These are phyloP conservation scores for Aphelenchoides avenae DNA, from an alignment of 1,140 invertebrate genomes.

Conservation along the genomic window DNA sequence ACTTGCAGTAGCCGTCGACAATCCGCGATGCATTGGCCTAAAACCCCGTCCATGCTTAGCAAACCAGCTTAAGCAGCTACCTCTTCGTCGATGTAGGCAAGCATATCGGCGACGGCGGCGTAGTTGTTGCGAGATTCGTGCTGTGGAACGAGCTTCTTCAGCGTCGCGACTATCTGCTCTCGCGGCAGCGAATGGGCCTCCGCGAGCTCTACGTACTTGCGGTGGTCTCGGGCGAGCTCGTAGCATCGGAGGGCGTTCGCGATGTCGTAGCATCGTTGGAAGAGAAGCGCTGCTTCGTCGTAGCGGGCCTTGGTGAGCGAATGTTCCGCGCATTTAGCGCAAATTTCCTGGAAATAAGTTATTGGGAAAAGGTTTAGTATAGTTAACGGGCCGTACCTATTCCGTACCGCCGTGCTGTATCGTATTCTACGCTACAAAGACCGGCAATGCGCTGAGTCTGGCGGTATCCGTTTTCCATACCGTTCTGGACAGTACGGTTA, in stretches of 20 bases:
- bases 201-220: slow-evolving; percentile 10
- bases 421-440: too few relatives aligned
- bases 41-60: too few relatives aligned
- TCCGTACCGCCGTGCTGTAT: too few relatives aligned
- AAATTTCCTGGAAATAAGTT: background rate
- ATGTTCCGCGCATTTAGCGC: slow-evolving; percentile 29
- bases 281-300: slow-evolving; percentile 36
- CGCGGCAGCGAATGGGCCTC: background rate
- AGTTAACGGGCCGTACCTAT: background rate
- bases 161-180: background rate
- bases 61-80: too few relatives aligned
- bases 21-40: too few relatives aligned
- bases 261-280: slow-evolving; percentile 23
- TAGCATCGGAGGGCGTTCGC: slow-evolving; percentile 32
- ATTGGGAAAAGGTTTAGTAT: slow-evolving; percentile 8
- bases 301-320: slow-evolving; percentile 6
- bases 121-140: slow-evolving; percentile 20
- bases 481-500: too few relatives aligned
- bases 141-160: slow-evolving; percentile 39
- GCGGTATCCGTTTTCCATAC: too few relatives aligned
- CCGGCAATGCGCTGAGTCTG: too few relatives aligned
- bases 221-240: slow-evolving; percentile 5
- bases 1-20: too few relatives aligned
- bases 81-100: slow-evolving; percentile 24
- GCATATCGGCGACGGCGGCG: slow-evolving; percentile 32